Base-by-base conservation (phyloP, 2,888 invertebrate genomes). In the Strigamia transsilvanica region DNA sequence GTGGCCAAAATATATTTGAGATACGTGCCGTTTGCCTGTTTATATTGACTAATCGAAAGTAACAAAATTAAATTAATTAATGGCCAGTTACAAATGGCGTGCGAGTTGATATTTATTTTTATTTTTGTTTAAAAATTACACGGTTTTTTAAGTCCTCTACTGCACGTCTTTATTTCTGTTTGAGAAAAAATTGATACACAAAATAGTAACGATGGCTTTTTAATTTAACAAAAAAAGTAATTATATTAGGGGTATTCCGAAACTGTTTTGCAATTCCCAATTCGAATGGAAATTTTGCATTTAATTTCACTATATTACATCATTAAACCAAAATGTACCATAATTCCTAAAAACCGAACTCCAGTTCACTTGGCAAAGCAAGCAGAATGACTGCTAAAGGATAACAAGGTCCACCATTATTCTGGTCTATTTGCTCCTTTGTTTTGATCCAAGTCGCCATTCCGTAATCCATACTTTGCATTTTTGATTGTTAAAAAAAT, bases 101-200 rank as follows among this genome's bases (percentile, higher is more conserved):
- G 18, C 18, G n/a, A 56, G 56, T 56, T 56, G 56, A n/a, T 56
- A 56, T 56, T 56, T 56, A 56, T 56, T 56, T 56, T 56, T 56
- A 9, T 18, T 56, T 56, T 38, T 38, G 38, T 56, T 15, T 56
- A 21, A 10, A 56, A 56, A 56, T 18, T 56, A 46, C 46, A n/a
- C n/a, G n/a, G 0, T 7, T n/a, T n/a, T n/a, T 56, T 18, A 56
- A 56, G 18, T 56, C 7, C 18, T 5, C 56, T n/a, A 56, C 18
- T 56, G 18, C n/a, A 18, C 9, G 56, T 9, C 18, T n/a, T 56
- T 56, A n/a, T 56, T 56, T 56, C 56, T 56, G 56, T 56, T n/a
- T n/a, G 9, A n/a, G n/a, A 56, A 56, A 51, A 56, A 56, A 56
- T 56, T 15, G 18, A 18, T 56, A 56, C 6, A 56, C 56, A 18